A percentile compares a stretch with the other conserved stretches of the same genome.
Evolutionary conservation across 2,797 vertebrate species (phyloP).

Genomic region (Tympanoctomys barrerae): DNA sequence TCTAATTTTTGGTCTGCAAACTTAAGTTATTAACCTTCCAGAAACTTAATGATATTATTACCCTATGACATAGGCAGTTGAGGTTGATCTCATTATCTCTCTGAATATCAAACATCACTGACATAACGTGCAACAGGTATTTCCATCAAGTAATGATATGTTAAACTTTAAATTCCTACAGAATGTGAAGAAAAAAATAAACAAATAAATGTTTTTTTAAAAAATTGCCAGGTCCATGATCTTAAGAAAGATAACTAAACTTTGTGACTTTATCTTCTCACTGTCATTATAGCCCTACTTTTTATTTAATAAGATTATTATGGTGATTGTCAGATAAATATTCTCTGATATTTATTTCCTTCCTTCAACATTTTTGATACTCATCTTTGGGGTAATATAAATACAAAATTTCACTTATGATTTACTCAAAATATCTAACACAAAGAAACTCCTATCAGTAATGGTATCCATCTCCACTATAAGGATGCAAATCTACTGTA

Average conservation of each 20-base stretch:
- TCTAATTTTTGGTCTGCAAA: no score
- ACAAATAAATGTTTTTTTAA: no score
- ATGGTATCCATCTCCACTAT: background rate
- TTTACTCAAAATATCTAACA: background rate
- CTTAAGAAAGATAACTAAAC: background rate
- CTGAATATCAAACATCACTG: no score
- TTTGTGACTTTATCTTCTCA: background rate
- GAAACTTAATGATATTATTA: no score
- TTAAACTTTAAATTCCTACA: no score
- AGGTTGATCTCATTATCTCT: no score
- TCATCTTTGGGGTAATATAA: background rate
- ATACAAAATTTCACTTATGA: background rate
- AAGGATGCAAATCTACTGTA: background rate
- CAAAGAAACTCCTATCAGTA: background rate
- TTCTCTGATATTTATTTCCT: background rate
- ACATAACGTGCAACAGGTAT: no score
- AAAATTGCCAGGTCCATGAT: background rate
- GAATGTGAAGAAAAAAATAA: no score
- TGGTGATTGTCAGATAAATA: background rate
- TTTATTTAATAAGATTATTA: background rate
- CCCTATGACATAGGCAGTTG: no score
- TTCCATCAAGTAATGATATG: no score
- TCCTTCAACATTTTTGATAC: background rate
- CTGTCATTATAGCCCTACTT: background rate
- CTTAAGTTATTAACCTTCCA: no score